These are phyloP conservation scores for Drosophila watanabei DNA, from an alignment of 1,140 invertebrate species.

Conservation along the genomic window DNA sequence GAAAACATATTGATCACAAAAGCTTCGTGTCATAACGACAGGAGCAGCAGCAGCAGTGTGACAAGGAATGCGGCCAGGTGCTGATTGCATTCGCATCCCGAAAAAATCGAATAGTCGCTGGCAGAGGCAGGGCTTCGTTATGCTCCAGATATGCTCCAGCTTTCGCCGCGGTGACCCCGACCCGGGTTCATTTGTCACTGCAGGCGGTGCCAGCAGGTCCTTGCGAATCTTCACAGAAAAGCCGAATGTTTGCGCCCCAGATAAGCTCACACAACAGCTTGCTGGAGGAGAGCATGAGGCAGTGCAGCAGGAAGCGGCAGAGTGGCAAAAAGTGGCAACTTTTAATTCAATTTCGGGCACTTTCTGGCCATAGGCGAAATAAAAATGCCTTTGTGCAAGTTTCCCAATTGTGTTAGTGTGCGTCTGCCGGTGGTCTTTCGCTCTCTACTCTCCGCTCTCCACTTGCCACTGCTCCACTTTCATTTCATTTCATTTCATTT, in stretches of 20 bases:
- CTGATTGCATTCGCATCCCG: constrained; percentile 59
- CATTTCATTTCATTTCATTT: constrained; percentile 55
- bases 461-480: constrained; percentile 46
- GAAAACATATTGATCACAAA: constrained; percentile 62
- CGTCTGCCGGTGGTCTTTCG: constrained; percentile 10
- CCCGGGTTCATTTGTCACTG: constrained; percentile 49
- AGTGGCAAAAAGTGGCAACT: constrained; percentile 49
- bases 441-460: not conserved
- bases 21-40: constrained; percentile 52
- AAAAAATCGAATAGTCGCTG: constrained; percentile 39
- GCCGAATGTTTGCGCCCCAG: constrained; percentile 64
- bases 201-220: constrained; percentile 16
- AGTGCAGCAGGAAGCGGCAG: constrained; percentile 16
- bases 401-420: constrained; percentile 73
- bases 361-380: constrained; percentile 54
- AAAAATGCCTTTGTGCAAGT: constrained; percentile 68
- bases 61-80: constrained; percentile 47
- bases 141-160: constrained; percentile 38
- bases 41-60: constrained; percentile 2
- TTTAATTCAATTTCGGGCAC: constrained; percentile 72
- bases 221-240: constrained; percentile 16
- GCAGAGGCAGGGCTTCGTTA: constrained; percentile 20
- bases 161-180: constrained; percentile 27
- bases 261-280: constrained; percentile 47
- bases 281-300: constrained; percentile 18